Evolutionary conservation across 2,797 vertebrate genomes (phyloP).

Genomic region (Sebastes umbrosus): DNA sequence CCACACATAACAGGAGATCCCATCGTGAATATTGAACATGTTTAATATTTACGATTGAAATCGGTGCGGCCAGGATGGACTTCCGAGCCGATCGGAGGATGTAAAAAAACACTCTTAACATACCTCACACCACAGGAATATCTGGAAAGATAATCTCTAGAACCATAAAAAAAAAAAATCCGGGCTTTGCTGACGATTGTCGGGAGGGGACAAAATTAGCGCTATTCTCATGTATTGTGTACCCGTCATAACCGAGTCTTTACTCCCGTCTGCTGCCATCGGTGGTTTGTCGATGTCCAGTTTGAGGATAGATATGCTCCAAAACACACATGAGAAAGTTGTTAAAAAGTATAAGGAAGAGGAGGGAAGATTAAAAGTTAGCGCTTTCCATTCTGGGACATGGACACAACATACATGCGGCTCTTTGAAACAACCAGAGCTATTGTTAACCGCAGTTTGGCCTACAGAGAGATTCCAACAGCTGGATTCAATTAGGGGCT

Average conservation of each 20-base stretch:
- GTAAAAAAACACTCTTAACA: too few species aligned
- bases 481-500: slow-evolving; percentile 73
- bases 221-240: too few species aligned
- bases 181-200: too few species aligned
- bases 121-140: too few species aligned
- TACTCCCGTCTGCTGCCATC: background rate
- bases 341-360: slow-evolving; percentile 5
- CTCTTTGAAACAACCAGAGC: slow-evolving; percentile 55
- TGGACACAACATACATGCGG: slow-evolving; percentile 36
- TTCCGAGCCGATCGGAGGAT: too few species aligned
- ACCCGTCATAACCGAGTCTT: background rate
- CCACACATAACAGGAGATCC: too few species aligned
- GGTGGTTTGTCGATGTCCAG: background rate
- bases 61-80: too few species aligned
- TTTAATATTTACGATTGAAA: too few species aligned
- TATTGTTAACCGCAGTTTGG: slow-evolving; percentile 65
- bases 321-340: slow-evolving; percentile 6
- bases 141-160: too few species aligned
- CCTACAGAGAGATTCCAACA: slow-evolving; percentile 65
- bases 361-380: slow-evolving; percentile 11
- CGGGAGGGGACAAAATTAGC: too few species aligned
- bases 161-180: too few species aligned
- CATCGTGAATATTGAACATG: too few species aligned
- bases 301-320: background rate
- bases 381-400: slow-evolving; percentile 46